Evolutionary conservation across 2,797 vertebrate genomes (phyloP), one percentile per base, ranked within the genome.

Genomic region (Alcedo quadribrachys): DNA sequence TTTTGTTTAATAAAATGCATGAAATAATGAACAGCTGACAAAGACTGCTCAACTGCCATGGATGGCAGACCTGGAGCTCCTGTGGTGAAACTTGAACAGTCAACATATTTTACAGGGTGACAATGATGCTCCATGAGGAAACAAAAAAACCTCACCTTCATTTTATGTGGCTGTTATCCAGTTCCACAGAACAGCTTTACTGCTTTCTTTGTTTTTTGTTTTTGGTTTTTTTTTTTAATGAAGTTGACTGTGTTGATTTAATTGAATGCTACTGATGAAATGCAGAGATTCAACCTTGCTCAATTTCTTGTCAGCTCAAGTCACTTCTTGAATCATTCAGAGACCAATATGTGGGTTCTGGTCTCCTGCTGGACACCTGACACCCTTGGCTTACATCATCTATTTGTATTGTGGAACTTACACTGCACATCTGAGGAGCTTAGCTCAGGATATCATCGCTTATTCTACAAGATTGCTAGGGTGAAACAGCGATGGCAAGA

Each of bases 401-500:
- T 77, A 15, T 11, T 28, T 17, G 0, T 15, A 19, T 45, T 55
- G 4, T 12, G 12, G 43, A 22, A 76, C 24, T 68, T 27, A 7
- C 0, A 10, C 8, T 57, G 42, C 37, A 40, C 37, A 40, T 40
- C 37, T 40, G 37, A 40, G 37, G 37, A 40, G 37, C 37, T 40
- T 14, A 40, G 37, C 12, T 40, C 6, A 10, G 37, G 37, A 40
- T 40, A 13, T 40, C 37, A 15, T 40, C 37, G 15, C 37, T 40
- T 40, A 40, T 40, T 40, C 37, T 40, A 40, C 37, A 40, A 15
- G 14, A 40, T 40, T 40, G 37, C 37, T 40, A 40, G 37, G 37
- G 37, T 40, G 37, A 40, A 40, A 40, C 37, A 81, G 17, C 0
- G 0, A 45, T n/a, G 33, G 25, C 11, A 87, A 25, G 22, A 78